These are phyloP conservation scores for Pelobates cultripes DNA, from an alignment of 2,797 vertebrate genomes.

Conservation along the genomic window DNA sequence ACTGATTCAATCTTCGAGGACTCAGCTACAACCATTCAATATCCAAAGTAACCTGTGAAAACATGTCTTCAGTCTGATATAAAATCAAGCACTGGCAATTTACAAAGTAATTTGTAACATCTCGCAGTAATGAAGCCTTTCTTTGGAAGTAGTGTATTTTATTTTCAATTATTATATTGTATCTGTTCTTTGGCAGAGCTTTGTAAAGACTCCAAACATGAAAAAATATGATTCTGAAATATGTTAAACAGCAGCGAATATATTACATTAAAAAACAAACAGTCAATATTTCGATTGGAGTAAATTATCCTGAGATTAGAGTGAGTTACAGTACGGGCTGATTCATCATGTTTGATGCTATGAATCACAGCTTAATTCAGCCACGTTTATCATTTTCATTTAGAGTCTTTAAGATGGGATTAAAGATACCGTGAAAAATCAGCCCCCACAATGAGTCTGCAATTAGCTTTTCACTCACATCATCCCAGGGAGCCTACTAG, in stretches of 20 bases:
- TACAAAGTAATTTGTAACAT: no score
- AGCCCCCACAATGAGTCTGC: background rate
- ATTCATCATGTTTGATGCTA: background rate
- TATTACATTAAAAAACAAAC: background rate
- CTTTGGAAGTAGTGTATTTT: no score
- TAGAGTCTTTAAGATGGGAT: conserved; percentile 7
- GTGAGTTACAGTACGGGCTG: background rate
- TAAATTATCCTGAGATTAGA: conserved; percentile 22
- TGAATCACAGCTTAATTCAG: conserved; percentile 7
- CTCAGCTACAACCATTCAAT: no score
- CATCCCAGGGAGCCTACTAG: background rate
- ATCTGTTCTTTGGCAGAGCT: no score
- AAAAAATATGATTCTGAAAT: background rate
- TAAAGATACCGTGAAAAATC: background rate
- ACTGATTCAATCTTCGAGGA: no score
- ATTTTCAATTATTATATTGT: no score
- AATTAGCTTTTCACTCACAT: conserved; percentile 13
- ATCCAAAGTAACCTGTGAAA: no score
- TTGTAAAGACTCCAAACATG: no score
- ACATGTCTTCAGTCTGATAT: no score
- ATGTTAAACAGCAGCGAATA: conserved; percentile 4
- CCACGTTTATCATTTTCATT: conserved; percentile 1
- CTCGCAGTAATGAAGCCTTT: no score
- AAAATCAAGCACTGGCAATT: no score
- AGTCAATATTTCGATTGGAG: conserved; percentile 37